Percentiles rank a stretch among this genome's conserved stretches.
Evolutionary conservation across 2,888 invertebrate genomes (phyloP).

Genomic region (Atrina japonica): DNA sequence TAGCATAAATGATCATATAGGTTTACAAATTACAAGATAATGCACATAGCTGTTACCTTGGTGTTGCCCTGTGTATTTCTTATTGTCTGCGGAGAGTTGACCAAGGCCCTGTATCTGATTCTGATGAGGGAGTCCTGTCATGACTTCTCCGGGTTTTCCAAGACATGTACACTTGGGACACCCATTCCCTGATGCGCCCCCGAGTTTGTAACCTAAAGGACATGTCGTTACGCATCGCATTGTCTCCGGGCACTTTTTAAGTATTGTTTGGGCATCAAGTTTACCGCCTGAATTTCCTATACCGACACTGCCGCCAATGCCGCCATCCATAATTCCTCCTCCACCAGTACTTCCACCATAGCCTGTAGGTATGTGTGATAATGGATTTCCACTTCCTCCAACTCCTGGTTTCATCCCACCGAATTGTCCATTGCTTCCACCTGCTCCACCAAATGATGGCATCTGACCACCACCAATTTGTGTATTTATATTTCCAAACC

Average conservation of each 20-base stretch:
- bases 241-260: constrained; percentile 53
- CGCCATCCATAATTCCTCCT: constrained; percentile 16
- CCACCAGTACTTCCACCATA: constrained; percentile 20
- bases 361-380: constrained; percentile 11
- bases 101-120: constrained; percentile 33
- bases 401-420: neutral
- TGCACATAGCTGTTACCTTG: too few relatives aligned
- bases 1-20: too few relatives aligned
- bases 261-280: constrained; percentile 29
- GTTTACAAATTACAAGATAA: too few relatives aligned
- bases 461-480: constrained; percentile 17
- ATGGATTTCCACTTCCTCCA: neutral
- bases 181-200: constrained; percentile 30
- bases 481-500: constrained; percentile 16
- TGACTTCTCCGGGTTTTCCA: constrained; percentile 28
- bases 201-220: constrained; percentile 49
- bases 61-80: too few relatives aligned
- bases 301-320: constrained; percentile 7
- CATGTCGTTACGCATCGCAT: constrained; percentile 56
- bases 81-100: too few relatives aligned
- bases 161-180: constrained; percentile 56
- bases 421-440: constrained; percentile 17
- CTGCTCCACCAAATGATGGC: constrained; percentile 34
- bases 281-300: constrained; percentile 15
- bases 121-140: constrained; percentile 46